Base-by-base conservation (phyloP, 2,888 invertebrate species). In the Aphelenchoides bicaudatus region DNA sequence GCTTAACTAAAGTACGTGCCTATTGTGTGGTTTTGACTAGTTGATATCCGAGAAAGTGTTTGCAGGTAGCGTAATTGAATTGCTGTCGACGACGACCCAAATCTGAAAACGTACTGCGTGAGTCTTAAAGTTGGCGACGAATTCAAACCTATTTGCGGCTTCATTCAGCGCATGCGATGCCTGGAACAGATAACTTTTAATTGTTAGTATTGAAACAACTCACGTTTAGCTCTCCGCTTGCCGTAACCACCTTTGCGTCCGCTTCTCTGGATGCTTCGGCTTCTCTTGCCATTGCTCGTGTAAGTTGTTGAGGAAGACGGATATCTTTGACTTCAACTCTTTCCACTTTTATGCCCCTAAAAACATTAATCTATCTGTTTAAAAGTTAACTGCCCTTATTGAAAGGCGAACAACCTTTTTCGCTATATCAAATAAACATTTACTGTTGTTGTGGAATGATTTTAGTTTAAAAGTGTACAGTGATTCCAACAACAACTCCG, bases 311-410 rank as follows among this genome's bases (percentile, higher is more conserved):
- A 4, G 73, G 74, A 23, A 74, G 59, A 4, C 70, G 63, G n/a
- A 74, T 72, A 58, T 74, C 74, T 48, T 74, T 74, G n/a, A 74
- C 70, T 47, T 75, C 75, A 4, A 75, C 74, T 31, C 75, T 53
- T 38, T 75, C 75, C 10, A 75, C 71, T 39, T 66, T 66, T 23
- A 75, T 75, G 10, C 75, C 75, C 75, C n/a, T n/a, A n/a, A n/a
- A n/a, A n/a, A n/a, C n/a, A n/a, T n/a, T n/a, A n/a, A n/a, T n/a
- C n/a, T 21, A 8, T 25, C n/a, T 21, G n/a, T 25, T 23, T 27
- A 31, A 43, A 43, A 19, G 31, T 13, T 19, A 43, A 19, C 8
- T 30, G 31, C 31, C 10, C n/a, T n/a, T n/a, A n/a, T n/a, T n/a
- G n/a, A n/a, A n/a, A n/a, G n/a, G n/a, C n/a, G n/a, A n/a, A n/a